A percentile compares a stretch with the other conserved stretches of the same genome.
phyloP scores from a whole-genome alignment of 1,140 invertebrate species.

The Trachymyrmex septentrionalis region DNA sequence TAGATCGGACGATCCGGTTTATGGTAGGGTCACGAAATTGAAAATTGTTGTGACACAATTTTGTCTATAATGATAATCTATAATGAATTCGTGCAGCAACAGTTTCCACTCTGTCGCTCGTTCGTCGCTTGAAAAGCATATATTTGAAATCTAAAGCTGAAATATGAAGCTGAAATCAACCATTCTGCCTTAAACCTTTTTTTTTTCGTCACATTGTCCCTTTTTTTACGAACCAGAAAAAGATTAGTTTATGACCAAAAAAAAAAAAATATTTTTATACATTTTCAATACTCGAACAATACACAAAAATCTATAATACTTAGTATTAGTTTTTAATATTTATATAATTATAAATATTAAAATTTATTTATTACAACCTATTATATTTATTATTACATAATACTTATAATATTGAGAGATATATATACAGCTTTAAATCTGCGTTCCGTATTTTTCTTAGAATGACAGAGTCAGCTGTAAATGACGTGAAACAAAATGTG shows the following conservation, averaged over 20 bases:
- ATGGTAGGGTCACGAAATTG: slow-evolving; percentile 55
- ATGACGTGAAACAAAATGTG: neutral
- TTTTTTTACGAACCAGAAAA: neutral
- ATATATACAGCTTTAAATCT: neutral
- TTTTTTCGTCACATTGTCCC: neutral
- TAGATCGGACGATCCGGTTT: slow-evolving; percentile 64
- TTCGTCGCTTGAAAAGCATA: neutral
- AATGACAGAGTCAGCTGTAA: neutral
- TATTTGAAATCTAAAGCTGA: neutral
- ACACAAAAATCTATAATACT: neutral
- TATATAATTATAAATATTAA: too few relatives aligned
- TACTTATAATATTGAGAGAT: neutral
- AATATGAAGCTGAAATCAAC: too few relatives aligned
- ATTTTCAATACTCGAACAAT: too few relatives aligned
- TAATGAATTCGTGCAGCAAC: slow-evolving; percentile 79
- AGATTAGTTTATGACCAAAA: neutral
- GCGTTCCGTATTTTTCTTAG: neutral
- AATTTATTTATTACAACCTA: too few relatives aligned
- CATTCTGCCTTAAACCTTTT: too few relatives aligned
- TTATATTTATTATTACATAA: too few relatives aligned
- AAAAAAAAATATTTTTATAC: neutral
- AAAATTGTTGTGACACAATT: slow-evolving; percentile 80
- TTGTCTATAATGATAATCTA: slow-evolving; percentile 84
- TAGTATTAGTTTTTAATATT: neutral
- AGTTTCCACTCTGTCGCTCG: neutral